A percentile compares a stretch with the other conserved stretches of the same genome.
Evolutionary conservation across 2,797 vertebrate genomes (phyloP).

Genomic region (Emydoidea blandingii): DNA sequence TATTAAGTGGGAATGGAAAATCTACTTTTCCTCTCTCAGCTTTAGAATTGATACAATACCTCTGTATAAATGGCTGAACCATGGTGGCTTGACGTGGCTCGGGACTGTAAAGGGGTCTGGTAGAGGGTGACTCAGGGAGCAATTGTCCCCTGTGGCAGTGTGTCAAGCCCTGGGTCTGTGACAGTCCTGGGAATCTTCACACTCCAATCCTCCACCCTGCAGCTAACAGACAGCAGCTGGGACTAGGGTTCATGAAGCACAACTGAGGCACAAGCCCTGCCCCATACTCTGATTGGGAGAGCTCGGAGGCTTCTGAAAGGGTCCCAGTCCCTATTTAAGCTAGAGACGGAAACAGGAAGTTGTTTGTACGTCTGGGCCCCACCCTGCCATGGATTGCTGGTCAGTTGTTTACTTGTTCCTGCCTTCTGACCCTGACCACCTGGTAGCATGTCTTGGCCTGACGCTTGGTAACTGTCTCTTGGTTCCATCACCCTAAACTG

Average conservation of each 20-base stretch:
- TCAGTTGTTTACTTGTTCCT: background rate
- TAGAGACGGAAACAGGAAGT: background rate
- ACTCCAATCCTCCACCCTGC: background rate
- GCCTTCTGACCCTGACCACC: background rate
- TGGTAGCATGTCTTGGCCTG: background rate
- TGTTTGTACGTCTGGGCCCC: background rate
- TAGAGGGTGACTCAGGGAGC: background rate
- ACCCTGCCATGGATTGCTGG: background rate
- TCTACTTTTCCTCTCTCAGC: background rate
- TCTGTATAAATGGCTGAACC: background rate
- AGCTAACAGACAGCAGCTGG: background rate
- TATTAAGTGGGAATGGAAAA: background rate
- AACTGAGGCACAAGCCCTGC: background rate
- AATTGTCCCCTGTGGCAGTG: background rate
- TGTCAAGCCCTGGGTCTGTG: background rate
- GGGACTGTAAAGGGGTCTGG: background rate
- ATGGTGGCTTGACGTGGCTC: background rate
- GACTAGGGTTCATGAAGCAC: background rate
- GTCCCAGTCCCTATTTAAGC: background rate
- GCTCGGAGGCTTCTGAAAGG: background rate
- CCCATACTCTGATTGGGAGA: background rate
- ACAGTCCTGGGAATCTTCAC: background rate
- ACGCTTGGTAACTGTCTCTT: background rate
- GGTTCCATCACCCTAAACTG: background rate
- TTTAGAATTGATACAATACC: background rate